These are phyloP conservation scores for Drosophila monieri DNA, from an alignment of 2,888 invertebrate species.

Conservation along the genomic window DNA sequence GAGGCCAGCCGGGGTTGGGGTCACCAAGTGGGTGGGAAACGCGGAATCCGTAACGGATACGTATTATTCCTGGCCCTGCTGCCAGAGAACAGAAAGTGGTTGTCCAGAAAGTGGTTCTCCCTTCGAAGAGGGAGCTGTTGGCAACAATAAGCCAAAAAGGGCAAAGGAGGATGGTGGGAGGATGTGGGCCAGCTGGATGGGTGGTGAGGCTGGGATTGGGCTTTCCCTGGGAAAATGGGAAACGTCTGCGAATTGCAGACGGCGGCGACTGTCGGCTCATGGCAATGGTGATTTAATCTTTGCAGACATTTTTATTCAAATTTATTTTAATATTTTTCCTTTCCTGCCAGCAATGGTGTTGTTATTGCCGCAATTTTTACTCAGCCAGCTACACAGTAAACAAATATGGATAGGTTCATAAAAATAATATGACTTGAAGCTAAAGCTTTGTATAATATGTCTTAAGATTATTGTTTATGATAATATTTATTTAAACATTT, in stretches of 20 bases:
- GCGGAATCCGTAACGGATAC: constrained; percentile 76
- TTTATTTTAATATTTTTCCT: constrained; percentile 73
- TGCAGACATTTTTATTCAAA: constrained; percentile 79
- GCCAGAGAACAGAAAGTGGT: constrained; percentile 50
- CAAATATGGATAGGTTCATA: not conserved
- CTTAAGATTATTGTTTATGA: too few relatives aligned
- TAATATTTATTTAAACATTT: too few relatives aligned
- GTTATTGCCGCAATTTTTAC: constrained; percentile 4
- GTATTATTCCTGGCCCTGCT: constrained; percentile 70
- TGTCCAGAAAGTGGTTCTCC: not conserved
- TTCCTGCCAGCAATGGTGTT: constrained; percentile 1
- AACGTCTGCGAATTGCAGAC: constrained; percentile 77
- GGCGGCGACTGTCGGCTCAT: constrained; percentile 52
- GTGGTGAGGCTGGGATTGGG: not conserved
- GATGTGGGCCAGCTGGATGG: not conserved
- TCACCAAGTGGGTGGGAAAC: constrained; percentile 16
- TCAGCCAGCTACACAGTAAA: not conserved
- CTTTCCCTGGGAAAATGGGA: constrained; percentile 6
- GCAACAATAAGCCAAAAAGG: not conserved
- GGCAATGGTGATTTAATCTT: constrained; percentile 77
- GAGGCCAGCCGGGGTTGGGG: not conserved
- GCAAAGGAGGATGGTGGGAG: not conserved
- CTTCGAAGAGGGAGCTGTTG: not conserved
- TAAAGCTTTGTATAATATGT: too few relatives aligned
- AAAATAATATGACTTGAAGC: not conserved